phyloP scores from a whole-genome alignment of 2,797 vertebrate species.

The Nyctalus aviator region DNA sequence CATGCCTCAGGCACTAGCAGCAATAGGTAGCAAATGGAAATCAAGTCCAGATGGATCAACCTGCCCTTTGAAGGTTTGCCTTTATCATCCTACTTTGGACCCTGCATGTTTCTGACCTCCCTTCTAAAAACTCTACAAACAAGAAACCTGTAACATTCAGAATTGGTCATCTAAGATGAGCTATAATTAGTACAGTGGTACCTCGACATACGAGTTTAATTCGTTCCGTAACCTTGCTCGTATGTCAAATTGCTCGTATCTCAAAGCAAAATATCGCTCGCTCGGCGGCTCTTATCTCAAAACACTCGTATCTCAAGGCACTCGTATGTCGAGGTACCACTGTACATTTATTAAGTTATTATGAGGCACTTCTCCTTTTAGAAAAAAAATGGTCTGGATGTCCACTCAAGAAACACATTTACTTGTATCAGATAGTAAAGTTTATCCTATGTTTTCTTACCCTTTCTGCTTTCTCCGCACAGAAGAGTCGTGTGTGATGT shows the following conservation, averaged over 20 bases:
- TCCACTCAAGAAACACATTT: slow-evolving; percentile 11
- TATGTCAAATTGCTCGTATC: too few relatives aligned
- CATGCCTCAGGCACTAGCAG: not conserved
- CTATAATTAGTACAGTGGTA: not conserved
- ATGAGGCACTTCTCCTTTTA: not conserved
- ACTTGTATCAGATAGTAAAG: slow-evolving; percentile 43
- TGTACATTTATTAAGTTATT: slow-evolving; percentile 20
- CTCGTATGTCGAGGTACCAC: too few relatives aligned
- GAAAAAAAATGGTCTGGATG: not conserved
- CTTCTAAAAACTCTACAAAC: not conserved
- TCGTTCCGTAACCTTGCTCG: too few relatives aligned
- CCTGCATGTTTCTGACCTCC: not conserved
- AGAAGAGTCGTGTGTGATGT: slow-evolving; percentile 98
- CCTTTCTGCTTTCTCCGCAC: slow-evolving; percentile 98
- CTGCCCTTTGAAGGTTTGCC: not conserved
- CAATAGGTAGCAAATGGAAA: slow-evolving; percentile 49
- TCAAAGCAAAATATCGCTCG: too few relatives aligned
- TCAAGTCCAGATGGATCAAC: not conserved
- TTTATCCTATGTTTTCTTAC: slow-evolving; percentile 86
- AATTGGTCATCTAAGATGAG: slow-evolving; percentile 18
- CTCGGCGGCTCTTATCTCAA: too few relatives aligned
- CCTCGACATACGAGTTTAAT: too few relatives aligned
- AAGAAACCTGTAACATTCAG: slow-evolving; percentile 38
- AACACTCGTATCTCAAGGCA: too few relatives aligned
- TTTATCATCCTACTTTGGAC: not conserved